A percentile compares a stretch with the other conserved stretches of the same genome.
These are phyloP conservation scores for Phymorhynchus buccinoides DNA, from an alignment of 1,140 invertebrate species.

Conservation along the genomic window DNA sequence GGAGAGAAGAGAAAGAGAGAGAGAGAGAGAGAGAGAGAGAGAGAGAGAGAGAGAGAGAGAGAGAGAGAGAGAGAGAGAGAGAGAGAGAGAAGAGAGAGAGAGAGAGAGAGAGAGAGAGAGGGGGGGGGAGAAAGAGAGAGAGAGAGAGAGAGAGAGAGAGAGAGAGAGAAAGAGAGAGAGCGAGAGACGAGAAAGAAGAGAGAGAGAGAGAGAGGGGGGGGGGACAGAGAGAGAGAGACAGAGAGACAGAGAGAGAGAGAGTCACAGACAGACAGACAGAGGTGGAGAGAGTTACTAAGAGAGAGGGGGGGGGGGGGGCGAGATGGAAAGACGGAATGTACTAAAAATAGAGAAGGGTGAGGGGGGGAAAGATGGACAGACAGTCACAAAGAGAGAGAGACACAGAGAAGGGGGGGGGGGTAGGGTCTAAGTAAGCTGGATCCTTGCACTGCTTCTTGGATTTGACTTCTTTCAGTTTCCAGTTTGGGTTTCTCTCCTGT, in stretches of 20 bases:
- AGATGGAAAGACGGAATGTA: background rate
- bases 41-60: background rate
- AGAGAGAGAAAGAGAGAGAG: background rate
- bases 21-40: background rate
- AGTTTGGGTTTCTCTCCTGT: no score
- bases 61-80: background rate
- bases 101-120: background rate
- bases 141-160: background rate
- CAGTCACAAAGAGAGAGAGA: background rate
- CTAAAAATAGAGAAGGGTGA: conserved; percentile 4
- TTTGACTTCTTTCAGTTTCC: background rate
- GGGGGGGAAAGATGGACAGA: background rate
- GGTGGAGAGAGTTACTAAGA: background rate
- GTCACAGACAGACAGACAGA: background rate
- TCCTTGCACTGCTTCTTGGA: background rate
- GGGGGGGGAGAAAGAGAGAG: no score
- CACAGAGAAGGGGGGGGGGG: background rate
- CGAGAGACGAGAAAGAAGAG: background rate
- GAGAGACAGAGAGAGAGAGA: background rate
- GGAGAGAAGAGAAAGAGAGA: background rate
- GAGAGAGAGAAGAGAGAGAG: conserved; percentile 16
- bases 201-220: background rate
- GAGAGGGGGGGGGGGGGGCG: background rate
- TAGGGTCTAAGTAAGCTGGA: background rate
- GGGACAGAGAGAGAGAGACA: background rate